Conservation (phyloP, 2,888 invertebrate species). For the Lutraria lutraria region DNA sequence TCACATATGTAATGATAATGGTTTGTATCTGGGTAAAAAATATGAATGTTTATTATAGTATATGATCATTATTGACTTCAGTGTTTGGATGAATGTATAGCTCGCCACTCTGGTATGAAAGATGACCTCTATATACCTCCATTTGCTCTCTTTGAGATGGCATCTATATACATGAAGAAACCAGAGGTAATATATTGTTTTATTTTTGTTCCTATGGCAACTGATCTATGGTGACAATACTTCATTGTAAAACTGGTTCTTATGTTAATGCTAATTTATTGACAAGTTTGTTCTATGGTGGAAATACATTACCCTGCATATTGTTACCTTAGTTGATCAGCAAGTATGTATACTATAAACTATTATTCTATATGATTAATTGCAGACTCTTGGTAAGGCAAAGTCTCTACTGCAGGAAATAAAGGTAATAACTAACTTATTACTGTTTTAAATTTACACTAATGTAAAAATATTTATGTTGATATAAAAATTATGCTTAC, state of each 20-base stretch:
- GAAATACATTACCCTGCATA: no score
- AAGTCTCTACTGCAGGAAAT: slow-evolving; percentile 74
- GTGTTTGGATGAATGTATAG: slow-evolving; percentile 88
- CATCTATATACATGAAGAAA: slow-evolving; percentile 88
- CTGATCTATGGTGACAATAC: no score
- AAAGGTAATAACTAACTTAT: slow-evolving; percentile 67
- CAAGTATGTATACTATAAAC: no score
- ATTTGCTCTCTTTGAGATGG: slow-evolving; percentile 90
- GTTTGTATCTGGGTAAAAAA: neutral
- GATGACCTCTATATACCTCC: slow-evolving; percentile 89
- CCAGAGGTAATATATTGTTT: slow-evolving; percentile 83
- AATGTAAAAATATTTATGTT: no score
- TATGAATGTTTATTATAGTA: neutral
- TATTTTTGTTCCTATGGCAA: neutral
- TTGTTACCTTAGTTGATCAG: no score
- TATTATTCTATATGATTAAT: slow-evolving; percentile 25
- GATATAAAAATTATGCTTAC: no score
- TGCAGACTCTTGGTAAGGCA: slow-evolving; percentile 76
- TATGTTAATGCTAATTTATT: no score
- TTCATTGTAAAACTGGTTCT: no score
- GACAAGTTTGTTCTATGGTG: no score
- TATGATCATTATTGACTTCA: slow-evolving; percentile 62
- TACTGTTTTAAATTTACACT: no score
- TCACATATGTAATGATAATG: neutral
- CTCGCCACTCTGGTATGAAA: slow-evolving; percentile 85